Base-by-base conservation (phyloP, 2,113 vertebrate species). In the Pedionomus torquatus region DNA sequence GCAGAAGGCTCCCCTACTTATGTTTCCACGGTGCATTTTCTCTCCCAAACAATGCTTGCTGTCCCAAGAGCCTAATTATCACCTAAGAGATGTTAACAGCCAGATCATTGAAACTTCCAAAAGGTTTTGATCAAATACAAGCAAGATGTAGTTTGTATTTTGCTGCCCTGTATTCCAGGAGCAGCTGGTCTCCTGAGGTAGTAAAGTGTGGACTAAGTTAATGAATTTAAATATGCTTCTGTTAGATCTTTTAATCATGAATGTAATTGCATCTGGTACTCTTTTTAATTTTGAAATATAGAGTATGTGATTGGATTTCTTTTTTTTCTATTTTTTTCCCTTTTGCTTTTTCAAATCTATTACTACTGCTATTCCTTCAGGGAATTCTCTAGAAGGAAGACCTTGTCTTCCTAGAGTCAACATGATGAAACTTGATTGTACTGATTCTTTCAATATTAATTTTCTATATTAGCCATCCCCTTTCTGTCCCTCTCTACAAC, bases 41-140 rank as follows among this genome's bases (percentile, higher is more conserved):
- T 96, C 82, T 95, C 71, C 85, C 46, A 95, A 95, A 95, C 96
- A 97, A 91, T 91, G 91, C 93, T 82, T 88, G 68, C 87, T 96
- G 89, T 87, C 94, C 92, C 95, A 86, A 84, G 94, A 97, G 96
- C 89, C 96, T 97, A 96, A 98, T 98, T 97, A 97, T 95, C 93
- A 96, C 94, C 89, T 97, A 95, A 97, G 96, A 97, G 94, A 97
- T 93, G 95, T 97, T 97, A 97, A 97, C 93, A 96, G 91, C 88
- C 93, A 71, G 87, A 95, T 97, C 92, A 95, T 39, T 96, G 96
- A 65, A 95, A 71, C 91, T 97, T 95, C 4, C 83, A 64, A 93
- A 95, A 96, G 95, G 86, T 97, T 98, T 94, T 95, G 94, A 96
- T 97, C 97, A 97, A 97, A 95, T 83, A 74, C 63, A 58, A 96